Evolutionary conservation across 2,888 invertebrate genomes (phyloP).

Genomic region (Apotomis betuletana): DNA sequence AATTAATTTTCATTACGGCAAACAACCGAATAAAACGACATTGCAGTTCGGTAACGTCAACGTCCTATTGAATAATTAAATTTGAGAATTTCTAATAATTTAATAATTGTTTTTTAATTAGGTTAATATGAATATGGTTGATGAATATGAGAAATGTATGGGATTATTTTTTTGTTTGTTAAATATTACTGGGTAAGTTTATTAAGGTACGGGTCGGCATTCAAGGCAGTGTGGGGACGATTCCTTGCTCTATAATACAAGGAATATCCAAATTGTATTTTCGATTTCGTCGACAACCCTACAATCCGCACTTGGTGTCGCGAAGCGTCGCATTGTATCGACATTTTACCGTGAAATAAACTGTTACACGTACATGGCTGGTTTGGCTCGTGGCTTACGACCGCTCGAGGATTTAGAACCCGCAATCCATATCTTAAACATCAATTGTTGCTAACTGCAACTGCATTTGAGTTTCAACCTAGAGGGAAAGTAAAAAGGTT

Average conservation of each 20-base stretch:
- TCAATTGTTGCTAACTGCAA: conserved; percentile 2
- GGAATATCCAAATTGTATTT: background rate
- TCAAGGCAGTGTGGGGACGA: too few relatives aligned
- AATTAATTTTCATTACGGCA: too few relatives aligned
- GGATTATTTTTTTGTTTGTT: background rate
- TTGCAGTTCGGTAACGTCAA: background rate
- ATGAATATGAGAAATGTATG: too few relatives aligned
- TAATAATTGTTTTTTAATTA: background rate
- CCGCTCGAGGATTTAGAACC: conserved; percentile 50
- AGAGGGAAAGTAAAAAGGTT: background rate
- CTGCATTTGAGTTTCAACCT: conserved; percentile 23
- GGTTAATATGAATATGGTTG: background rate
- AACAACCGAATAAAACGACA: background rate
- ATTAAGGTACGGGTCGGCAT: too few relatives aligned
- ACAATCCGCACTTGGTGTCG: background rate
- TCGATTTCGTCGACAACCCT: conserved; percentile 25
- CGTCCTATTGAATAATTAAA: background rate
- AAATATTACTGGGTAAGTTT: background rate
- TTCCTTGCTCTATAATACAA: background rate
- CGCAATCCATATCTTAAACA: conserved; percentile 52
- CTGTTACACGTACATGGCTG: conserved; percentile 68
- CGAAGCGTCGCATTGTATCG: conserved; percentile 47
- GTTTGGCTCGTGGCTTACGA: conserved; percentile 56
- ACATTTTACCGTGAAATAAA: conserved; percentile 60
- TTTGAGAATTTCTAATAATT: background rate